These are phyloP conservation scores for Lasioglossum lativentre DNA, from an alignment of 2,888 invertebrate species.

Conservation along the genomic window DNA sequence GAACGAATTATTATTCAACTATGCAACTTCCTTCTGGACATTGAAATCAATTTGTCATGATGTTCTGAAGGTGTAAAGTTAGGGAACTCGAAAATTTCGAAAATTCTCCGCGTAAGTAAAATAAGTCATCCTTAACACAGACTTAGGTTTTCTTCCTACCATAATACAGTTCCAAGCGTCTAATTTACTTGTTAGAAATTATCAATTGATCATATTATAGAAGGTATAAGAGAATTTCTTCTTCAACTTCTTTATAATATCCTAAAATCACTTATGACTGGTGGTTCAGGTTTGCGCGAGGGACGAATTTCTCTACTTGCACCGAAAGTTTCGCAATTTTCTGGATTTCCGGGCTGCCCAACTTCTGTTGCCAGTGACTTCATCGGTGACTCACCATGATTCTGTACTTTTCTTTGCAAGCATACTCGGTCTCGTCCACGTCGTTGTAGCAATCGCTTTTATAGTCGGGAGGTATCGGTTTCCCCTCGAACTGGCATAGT, in stretches of 20 bases:
- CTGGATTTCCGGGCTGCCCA: background rate
- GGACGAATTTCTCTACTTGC: constrained; percentile 7
- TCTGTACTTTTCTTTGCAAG: constrained; percentile 92
- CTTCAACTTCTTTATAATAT: background rate
- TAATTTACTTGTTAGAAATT: background rate
- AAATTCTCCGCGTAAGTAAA: background rate
- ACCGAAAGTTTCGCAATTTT: constrained; percentile 30
- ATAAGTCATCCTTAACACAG: background rate
- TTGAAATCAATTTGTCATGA: background rate
- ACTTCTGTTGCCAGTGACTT: constrained; percentile 24
- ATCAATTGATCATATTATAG: background rate
- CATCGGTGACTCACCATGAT: constrained; percentile 88
- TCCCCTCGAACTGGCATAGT: constrained; percentile 91
- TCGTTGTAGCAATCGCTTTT: constrained; percentile 93
- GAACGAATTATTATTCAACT: background rate
- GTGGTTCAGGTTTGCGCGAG: background rate
- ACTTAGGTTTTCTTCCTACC: background rate
- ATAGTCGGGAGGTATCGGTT: constrained; percentile 89
- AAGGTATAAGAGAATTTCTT: background rate
- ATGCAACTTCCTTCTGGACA: background rate
- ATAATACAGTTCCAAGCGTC: background rate
- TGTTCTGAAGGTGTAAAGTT: background rate
- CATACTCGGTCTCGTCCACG: constrained; percentile 91
- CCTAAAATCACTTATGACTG: background rate
- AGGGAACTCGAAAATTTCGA: background rate